These are phyloP conservation scores for Formica selysi DNA, from an alignment of 1,140 invertebrate genomes.

Conservation along the genomic window DNA sequence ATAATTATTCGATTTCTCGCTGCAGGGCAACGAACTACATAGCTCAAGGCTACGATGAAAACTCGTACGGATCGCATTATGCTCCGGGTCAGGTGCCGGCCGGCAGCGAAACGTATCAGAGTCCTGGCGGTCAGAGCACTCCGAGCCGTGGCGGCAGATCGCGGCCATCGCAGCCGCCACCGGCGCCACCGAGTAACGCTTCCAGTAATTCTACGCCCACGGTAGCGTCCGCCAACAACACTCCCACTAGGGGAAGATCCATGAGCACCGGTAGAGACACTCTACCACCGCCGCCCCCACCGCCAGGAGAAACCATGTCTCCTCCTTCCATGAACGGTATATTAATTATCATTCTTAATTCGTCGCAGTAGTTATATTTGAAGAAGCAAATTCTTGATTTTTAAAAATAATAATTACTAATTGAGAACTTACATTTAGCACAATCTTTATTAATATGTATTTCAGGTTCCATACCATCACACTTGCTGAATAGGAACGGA, in stretches of 20 bases:
- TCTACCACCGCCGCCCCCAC: conserved; percentile 95
- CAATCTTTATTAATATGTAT: conserved; percentile 66
- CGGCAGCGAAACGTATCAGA: conserved; percentile 85
- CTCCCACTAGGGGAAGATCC: conserved; percentile 90
- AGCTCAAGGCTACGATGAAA: conserved; percentile 84
- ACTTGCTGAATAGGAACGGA: conserved; percentile 83
- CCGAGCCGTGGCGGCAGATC: conserved; percentile 88
- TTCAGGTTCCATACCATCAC: conserved; percentile 86
- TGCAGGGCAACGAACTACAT: conserved; percentile 81
- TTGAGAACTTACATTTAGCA: background rate
- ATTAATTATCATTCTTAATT: background rate
- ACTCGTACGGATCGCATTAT: conserved; percentile 85
- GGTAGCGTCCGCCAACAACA: conserved; percentile 89
- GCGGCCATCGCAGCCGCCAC: conserved; percentile 94
- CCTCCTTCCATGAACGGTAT: conserved; percentile 85
- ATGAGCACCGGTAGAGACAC: conserved; percentile 90
- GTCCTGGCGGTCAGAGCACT: conserved; percentile 87
- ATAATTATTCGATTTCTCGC: conserved; percentile 18
- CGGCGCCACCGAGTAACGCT: conserved; percentile 92
- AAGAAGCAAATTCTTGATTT: too few species aligned
- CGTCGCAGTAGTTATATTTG: background rate
- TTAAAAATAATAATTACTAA: background rate
- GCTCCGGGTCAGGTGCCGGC: conserved; percentile 83
- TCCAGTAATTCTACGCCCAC: conserved; percentile 90
- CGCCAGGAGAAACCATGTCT: conserved; percentile 89